Percentiles rank a stretch among this genome's conserved stretches.
Conservation (phyloP, 1,140 invertebrate species). For the Elymnias hypermnestra region DNA sequence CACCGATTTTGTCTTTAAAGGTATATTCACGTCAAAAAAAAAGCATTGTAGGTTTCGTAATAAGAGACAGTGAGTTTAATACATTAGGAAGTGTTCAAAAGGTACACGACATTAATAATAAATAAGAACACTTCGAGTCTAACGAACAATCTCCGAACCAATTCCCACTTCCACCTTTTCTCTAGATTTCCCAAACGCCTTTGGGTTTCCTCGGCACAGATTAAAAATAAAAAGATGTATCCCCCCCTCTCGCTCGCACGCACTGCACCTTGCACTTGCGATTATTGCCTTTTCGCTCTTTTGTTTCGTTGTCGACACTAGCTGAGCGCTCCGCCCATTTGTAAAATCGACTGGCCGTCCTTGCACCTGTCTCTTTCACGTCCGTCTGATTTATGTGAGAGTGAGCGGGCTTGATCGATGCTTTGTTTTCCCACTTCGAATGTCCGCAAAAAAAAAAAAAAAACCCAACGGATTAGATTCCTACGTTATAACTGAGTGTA, state of each 20-base stretch:
- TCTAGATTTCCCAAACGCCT: constrained; percentile 63
- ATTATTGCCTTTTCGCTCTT: constrained; percentile 71
- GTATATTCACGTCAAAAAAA: too few species aligned
- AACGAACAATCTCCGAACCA: constrained; percentile 1
- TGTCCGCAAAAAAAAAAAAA: constrained; percentile 33
- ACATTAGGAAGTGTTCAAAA: not conserved
- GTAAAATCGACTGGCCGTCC: constrained; percentile 67
- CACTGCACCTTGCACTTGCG: constrained; percentile 54
- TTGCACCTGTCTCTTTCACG: constrained; percentile 69
- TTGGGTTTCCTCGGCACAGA: constrained; percentile 42
- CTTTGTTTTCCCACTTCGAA: constrained; percentile 40
- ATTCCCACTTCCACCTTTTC: constrained; percentile 44
- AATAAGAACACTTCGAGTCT: not conserved
- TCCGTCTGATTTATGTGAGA: constrained; percentile 71
- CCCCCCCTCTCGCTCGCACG: constrained; percentile 41
- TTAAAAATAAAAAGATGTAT: constrained; percentile 36
- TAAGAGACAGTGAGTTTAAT: too few species aligned
- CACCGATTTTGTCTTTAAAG: too few species aligned
- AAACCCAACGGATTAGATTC: constrained; percentile 34
- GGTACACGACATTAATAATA: not conserved
- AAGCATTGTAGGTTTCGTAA: too few species aligned
- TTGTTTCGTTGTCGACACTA: constrained; percentile 67
- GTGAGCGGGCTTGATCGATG: constrained; percentile 66
- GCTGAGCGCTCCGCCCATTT: constrained; percentile 68
- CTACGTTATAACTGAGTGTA: constrained; percentile 44